Evolutionary conservation across 2,797 vertebrate genomes (phyloP), one percentile per base, ranked within the genome.

Genomic region (Pterois miles): DNA sequence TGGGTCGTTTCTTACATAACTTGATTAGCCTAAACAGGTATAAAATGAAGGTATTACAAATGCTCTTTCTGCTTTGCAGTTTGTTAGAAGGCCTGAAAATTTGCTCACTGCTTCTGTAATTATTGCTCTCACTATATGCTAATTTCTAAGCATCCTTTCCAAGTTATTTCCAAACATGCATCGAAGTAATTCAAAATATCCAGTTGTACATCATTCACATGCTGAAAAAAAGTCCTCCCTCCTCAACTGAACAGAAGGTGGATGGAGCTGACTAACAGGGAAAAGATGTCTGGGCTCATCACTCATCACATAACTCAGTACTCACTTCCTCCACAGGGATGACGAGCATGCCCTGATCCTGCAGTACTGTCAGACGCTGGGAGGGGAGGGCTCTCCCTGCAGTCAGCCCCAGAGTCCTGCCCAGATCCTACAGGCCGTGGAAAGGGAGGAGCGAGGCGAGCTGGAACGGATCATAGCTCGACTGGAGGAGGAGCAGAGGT

Each of bases 401-500:
- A 98, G 97, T 91, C 98, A 99, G 85, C 97, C 97, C 0, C 98
- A 99, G 94, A 99, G 98, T 87, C 98, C 98, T 36, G 96, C 96
- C 48, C 98, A 99, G 94, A 99, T 99, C 89, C 95, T 99, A 2
- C 97, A 98, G 88, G 97, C 97, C 0, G 98, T 99, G 65, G 98
- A 99, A 90, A 96, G 94, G 84, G 98, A 98, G 90, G 98, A 99
- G 70, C 92, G 96, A 0, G 97, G 97, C 46, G 98, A 99, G 73
- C 88, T 99, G 93, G 97, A 98, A 85, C 94, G 96, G 31, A 94
- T 98, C 91, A 98, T 99, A 64, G 94, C 96, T 3, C 96, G 97
- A 22, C 92, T 99, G 18, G 98, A 99, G 91, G 97, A 99, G 80
- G 98, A 99, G 38, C 98, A 99, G 91, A 96, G 97, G 98, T 98